phyloP scores from a whole-genome alignment of 2,113 vertebrate species.

The Rynchops niger region DNA sequence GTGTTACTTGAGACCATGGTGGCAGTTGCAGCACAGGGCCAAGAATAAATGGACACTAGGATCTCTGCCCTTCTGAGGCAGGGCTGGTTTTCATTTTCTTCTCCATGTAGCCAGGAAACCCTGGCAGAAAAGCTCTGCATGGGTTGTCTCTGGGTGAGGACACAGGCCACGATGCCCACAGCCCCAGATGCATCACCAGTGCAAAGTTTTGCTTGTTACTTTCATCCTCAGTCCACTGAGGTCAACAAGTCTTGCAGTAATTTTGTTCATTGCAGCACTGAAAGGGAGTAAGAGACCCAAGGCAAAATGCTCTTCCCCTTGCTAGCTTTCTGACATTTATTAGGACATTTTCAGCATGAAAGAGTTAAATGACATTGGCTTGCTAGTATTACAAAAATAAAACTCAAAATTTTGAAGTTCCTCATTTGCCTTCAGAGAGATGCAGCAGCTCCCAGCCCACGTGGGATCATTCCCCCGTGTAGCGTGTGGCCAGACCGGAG shows the following conservation, averaged over 20 bases:
- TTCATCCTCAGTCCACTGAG: neutral
- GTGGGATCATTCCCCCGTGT: no score
- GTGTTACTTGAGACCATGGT: neutral
- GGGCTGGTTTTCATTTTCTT: neutral
- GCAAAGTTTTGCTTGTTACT: neutral
- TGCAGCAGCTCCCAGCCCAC: neutral
- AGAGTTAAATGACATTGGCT: neutral
- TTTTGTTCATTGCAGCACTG: no score
- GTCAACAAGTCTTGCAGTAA: neutral
- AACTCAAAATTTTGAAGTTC: no score
- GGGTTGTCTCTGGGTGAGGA: neutral
- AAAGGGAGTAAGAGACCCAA: neutral
- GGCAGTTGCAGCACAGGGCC: neutral
- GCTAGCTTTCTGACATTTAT: neutral
- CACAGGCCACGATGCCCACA: neutral
- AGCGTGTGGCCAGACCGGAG: fast-evolving
- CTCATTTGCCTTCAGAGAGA: neutral
- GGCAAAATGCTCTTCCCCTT: neutral
- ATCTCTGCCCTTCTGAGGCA: neutral
- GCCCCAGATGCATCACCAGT: neutral
- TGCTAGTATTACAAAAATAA: neutral
- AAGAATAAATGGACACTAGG: neutral
- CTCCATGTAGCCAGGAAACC: neutral
- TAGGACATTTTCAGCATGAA: no score
- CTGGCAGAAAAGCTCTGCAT: neutral